Evolutionary conservation across 2,888 invertebrate genomes (phyloP).

Genomic region (Drosophila eohydei): DNA sequence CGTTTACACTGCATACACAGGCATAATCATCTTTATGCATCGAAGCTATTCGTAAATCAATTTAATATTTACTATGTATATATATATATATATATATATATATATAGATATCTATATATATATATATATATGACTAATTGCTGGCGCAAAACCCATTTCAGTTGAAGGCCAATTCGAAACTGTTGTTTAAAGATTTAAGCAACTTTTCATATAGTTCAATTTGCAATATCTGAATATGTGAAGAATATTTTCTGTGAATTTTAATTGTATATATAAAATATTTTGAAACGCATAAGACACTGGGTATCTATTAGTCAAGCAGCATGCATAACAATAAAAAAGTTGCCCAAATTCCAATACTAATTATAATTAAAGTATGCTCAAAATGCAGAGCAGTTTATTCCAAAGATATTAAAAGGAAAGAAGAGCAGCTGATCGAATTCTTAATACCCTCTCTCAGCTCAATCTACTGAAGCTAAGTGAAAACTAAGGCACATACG

Average conservation of each 20-base stretch:
- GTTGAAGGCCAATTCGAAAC: neutral
- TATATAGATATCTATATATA: neutral
- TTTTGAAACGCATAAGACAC: neutral
- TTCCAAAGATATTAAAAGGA: neutral
- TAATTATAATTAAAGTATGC: neutral
- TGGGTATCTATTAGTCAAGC: neutral
- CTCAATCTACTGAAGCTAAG: no score
- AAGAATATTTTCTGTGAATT: neutral
- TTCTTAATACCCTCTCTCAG: neutral
- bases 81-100: neutral
- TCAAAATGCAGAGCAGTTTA: slow-evolving; percentile 1
- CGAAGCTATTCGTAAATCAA: slow-evolving; percentile 10
- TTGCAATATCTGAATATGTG: neutral
- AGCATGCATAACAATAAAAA: neutral
- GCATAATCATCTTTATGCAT: slow-evolving; percentile 4
- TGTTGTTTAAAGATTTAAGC: neutral
- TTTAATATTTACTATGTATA: neutral
- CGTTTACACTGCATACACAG: slow-evolving; percentile 14
- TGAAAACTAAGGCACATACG: no score
- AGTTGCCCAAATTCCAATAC: neutral
- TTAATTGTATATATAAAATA: neutral
- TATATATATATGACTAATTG: slow-evolving; percentile 18
- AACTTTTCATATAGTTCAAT: neutral
- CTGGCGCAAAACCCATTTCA: slow-evolving; percentile 1
- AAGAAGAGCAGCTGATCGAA: neutral